phyloP scores from a whole-genome alignment of 2,797 vertebrate genomes.

The Pogoniulus pusillus region DNA sequence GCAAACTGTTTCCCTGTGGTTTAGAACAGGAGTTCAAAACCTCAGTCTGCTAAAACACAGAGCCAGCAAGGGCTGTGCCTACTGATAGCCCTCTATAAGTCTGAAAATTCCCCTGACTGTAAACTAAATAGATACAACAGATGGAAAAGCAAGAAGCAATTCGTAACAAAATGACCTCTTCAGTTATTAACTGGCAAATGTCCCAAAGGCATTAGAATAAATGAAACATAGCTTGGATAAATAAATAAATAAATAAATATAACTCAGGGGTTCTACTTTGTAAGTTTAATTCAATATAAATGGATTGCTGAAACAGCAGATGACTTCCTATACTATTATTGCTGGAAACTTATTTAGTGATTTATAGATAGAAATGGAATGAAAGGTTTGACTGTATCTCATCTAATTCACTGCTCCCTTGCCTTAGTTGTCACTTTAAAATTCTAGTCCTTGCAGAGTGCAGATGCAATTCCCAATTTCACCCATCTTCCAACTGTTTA shows the following conservation, averaged over 20 bases:
- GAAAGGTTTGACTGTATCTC: constrained; percentile 2
- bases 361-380: constrained; percentile 27
- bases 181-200: constrained; percentile 44
- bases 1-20: background rate
- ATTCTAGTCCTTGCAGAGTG: background rate
- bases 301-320: constrained; percentile 1
- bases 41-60: background rate
- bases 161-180: constrained; percentile 30
- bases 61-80: background rate
- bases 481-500: constrained; percentile 32
- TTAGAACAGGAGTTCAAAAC: background rate
- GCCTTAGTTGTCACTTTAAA: background rate
- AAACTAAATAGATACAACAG: background rate
- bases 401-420: background rate
- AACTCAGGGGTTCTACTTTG: constrained; percentile 15
- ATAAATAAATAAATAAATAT: background rate
- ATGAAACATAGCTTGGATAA: constrained; percentile 19
- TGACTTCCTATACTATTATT: background rate
- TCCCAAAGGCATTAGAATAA: constrained; percentile 22
- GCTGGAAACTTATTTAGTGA: background rate
- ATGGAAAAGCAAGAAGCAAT: constrained; percentile 6
- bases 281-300: constrained; percentile 45
- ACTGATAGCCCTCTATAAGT: background rate
- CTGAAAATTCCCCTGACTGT: background rate
- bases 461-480: background rate